These are phyloP conservation scores for Chaetophractus vellerosus DNA, from an alignment of 2,797 vertebrate species.

Conservation along the genomic window DNA sequence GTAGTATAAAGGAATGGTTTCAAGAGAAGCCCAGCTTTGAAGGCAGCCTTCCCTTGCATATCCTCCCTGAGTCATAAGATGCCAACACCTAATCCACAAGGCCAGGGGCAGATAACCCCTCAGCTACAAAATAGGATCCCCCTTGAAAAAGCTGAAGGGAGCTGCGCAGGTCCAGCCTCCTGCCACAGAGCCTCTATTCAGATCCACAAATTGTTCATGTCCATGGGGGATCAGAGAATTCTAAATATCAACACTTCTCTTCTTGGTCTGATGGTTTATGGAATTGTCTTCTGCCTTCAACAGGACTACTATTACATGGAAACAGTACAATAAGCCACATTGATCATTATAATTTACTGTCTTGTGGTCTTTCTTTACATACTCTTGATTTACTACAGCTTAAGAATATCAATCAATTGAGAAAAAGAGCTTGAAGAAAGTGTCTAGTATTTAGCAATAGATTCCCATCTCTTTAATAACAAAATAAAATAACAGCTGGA, in stretches of 20 bases:
- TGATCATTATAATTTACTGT: background rate
- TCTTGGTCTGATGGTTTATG: background rate
- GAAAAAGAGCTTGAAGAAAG: background rate
- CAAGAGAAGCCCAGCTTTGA: background rate
- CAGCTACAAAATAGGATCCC: background rate
- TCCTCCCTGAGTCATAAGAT: background rate
- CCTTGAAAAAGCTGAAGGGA: background rate
- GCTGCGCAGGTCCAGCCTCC: background rate
- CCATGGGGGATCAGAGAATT: background rate
- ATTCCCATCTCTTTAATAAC: constrained; percentile 16
- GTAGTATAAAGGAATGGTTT: background rate
- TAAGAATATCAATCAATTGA: background rate
- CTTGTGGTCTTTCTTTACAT: background rate
- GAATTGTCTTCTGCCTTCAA: background rate
- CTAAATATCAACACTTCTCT: background rate
- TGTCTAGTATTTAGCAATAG: background rate
- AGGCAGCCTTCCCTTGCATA: background rate
- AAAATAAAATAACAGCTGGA: background rate
- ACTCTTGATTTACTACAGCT: background rate
- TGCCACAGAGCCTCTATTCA: background rate
- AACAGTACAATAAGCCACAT: background rate
- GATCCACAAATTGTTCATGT: background rate
- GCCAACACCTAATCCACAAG: background rate
- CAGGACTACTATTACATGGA: background rate
- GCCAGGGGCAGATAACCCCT: background rate